A percentile compares a stretch with the other conserved stretches of the same genome.
phyloP scores from a whole-genome alignment of 2,888 invertebrate species.

The Lysandra bellargus region DNA sequence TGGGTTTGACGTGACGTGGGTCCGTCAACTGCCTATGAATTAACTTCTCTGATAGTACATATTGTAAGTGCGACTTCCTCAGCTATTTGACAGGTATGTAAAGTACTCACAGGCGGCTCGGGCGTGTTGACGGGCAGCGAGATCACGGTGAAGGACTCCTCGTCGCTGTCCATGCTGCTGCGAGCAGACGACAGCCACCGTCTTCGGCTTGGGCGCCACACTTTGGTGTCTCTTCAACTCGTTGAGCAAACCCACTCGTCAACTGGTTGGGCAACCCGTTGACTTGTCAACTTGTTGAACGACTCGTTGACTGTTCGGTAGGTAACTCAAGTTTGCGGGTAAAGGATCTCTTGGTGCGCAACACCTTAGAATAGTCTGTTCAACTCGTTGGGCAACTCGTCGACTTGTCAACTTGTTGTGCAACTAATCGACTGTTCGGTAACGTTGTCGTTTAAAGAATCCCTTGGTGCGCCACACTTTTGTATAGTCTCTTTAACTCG shows the following conservation, averaged over 20 bases:
- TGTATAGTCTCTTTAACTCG: constrained; percentile 39
- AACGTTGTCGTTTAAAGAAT: too few relatives aligned
- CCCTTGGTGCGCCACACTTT: constrained; percentile 64
- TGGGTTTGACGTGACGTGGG: too few relatives aligned
- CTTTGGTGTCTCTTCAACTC: constrained; percentile 48
- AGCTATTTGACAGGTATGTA: too few relatives aligned
- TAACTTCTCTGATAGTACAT: too few relatives aligned
- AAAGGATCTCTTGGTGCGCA: constrained; percentile 48
- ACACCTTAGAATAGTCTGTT: constrained; percentile 57
- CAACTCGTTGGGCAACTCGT: constrained; percentile 9
- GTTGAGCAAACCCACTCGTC: background rate
- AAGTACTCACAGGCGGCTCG: constrained; percentile 62
- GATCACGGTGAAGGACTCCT: constrained; percentile 85
- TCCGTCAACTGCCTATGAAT: too few relatives aligned
- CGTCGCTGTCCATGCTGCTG: constrained; percentile 82
- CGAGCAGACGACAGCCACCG: constrained; percentile 72
- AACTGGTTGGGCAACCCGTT: background rate
- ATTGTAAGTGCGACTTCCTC: too few relatives aligned
- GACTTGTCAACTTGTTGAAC: background rate
- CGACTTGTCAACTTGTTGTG: background rate
- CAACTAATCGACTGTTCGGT: background rate
- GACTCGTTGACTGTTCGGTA: background rate
- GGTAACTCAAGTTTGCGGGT: too few relatives aligned
- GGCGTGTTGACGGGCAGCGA: constrained; percentile 83
- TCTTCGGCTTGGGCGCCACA: constrained; percentile 73